Evolutionary conservation across 1,140 invertebrate species (phyloP).

Genomic region (Rhagoletis pomonella): DNA sequence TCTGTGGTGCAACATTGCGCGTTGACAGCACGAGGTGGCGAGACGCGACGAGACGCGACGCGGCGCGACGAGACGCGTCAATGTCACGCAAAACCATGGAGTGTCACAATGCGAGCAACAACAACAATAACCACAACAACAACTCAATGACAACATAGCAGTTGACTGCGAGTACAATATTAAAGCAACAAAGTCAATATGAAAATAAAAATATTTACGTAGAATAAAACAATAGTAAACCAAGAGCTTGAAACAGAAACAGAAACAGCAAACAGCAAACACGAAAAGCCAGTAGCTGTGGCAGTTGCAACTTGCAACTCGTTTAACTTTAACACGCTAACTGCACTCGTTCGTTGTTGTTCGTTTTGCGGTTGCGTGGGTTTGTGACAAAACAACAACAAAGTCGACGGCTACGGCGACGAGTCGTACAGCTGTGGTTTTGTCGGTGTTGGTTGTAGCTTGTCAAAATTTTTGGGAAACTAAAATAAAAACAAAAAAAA

Average conservation of each 20-base stretch:
- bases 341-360: constrained; percentile 64
- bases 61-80: constrained; percentile 17
- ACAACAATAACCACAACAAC: background rate
- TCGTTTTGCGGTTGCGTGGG: constrained; percentile 64
- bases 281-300: constrained; percentile 39
- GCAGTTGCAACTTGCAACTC: constrained; percentile 26
- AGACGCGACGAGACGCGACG: constrained; percentile 40
- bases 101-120: background rate
- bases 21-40: background rate
- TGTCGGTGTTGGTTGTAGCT: background rate
- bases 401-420: background rate
- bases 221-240: constrained; percentile 3
- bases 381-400: background rate
- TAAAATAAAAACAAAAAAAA: constrained; percentile 1
- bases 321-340: constrained; percentile 55
- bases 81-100: constrained; percentile 44
- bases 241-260: constrained; percentile 5
- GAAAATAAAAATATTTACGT: background rate
- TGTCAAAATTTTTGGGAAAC: constrained; percentile 28
- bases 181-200: constrained; percentile 1
- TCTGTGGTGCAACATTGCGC: background rate
- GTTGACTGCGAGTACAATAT: background rate
- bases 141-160: background rate
- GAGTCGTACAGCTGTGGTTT: constrained; percentile 13
- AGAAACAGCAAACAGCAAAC: background rate